Evolutionary conservation across 1,140 invertebrate species (phyloP).

Genomic region (Papilio polyxenes): DNA sequence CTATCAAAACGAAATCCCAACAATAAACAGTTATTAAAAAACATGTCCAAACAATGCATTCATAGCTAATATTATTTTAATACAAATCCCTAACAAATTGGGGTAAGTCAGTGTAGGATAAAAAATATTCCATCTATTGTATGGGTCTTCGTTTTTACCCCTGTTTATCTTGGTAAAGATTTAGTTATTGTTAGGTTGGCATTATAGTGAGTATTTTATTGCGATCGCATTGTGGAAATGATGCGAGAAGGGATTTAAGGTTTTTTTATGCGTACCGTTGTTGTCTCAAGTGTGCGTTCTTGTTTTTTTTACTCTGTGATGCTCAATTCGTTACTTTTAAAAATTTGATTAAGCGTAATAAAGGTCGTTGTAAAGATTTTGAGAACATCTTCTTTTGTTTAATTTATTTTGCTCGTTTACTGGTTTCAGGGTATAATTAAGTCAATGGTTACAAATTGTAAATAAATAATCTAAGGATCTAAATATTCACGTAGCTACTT

Average conservation of each 20-base stretch:
- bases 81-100: constrained; percentile 43
- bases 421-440: background rate
- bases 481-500: no score
- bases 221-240: constrained; percentile 42
- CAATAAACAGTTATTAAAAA: constrained; percentile 46
- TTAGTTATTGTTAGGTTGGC: constrained; percentile 39
- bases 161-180: constrained; percentile 40
- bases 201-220: constrained; percentile 42
- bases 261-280: constrained; percentile 41
- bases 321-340: constrained; percentile 34
- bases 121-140: constrained; percentile 40
- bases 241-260: constrained; percentile 43
- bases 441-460: background rate
- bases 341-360: constrained; percentile 33
- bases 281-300: constrained; percentile 45
- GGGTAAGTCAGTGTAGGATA: constrained; percentile 40
- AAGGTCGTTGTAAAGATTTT: background rate
- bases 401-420: background rate
- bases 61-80: constrained; percentile 46
- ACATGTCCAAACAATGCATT: constrained; percentile 43
- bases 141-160: constrained; percentile 39
- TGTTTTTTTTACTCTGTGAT: constrained; percentile 29
- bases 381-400: background rate
- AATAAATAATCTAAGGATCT: background rate
- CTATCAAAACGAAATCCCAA: constrained; percentile 41